These are phyloP conservation scores for Stenotaenia linearis DNA, from an alignment of 2,888 invertebrate genomes.

Conservation along the genomic window DNA sequence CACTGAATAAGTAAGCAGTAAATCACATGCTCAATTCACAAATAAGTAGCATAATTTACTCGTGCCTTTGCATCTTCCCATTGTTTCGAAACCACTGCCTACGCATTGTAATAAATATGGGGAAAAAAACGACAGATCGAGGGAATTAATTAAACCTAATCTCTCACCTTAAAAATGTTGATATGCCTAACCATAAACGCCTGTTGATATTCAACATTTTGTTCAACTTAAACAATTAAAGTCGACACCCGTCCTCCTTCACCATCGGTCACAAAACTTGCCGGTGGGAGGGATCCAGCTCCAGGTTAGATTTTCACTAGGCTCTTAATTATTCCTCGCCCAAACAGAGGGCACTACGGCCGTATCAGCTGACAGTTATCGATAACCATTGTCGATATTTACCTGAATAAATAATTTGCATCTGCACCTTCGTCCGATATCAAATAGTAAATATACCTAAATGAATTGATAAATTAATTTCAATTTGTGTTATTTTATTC, in stretches of 20 bases:
- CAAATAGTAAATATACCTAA: too few relatives aligned
- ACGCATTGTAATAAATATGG: not conserved
- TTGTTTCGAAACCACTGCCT: not conserved
- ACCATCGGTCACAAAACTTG: not conserved
- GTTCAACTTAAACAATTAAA: not conserved
- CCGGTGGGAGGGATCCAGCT: not conserved
- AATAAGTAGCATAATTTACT: too few relatives aligned
- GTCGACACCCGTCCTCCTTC: not conserved
- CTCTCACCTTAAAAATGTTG: not conserved
- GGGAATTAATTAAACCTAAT: not conserved
- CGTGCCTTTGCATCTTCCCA: too few relatives aligned
- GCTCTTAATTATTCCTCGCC: not conserved
- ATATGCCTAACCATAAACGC: not conserved
- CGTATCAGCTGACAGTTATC: not conserved
- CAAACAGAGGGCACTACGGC: not conserved
- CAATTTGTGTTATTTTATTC: too few relatives aligned
- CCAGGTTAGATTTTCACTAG: too few relatives aligned
- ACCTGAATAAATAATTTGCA: not conserved
- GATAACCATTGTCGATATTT: not conserved
- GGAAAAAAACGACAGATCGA: not conserved
- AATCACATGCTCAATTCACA: too few relatives aligned
- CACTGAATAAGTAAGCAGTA: too few relatives aligned
- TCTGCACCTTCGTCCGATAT: too few relatives aligned
- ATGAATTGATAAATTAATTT: too few relatives aligned
- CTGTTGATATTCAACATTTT: not conserved